Base-by-base conservation (phyloP, 1,140 invertebrate species). In the Thaumatotibia leucotreta region DNA sequence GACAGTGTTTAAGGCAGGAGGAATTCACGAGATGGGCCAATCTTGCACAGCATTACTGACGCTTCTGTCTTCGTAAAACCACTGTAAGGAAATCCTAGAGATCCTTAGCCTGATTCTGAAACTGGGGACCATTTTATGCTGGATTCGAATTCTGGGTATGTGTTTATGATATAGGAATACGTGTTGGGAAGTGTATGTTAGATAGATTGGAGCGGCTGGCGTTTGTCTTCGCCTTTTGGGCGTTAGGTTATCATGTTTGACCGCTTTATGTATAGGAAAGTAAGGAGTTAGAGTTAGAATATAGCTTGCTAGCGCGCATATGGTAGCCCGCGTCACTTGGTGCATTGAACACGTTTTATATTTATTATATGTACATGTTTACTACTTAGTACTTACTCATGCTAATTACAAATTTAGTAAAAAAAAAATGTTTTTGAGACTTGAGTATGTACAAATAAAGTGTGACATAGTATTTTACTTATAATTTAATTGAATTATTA, bases 11-110 rank as follows among this genome's bases (percentile, higher is more conserved):
- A 72, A 79, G 74, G 77, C 74, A 79, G 72, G 82, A 86, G 82
- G 76, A 80, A 84, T 79, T 68, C 78, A 81, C 77, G 76, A 81
- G 82, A 79, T 76, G 75, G 75, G 70, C 75, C 84, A 78, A 83
- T 86, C 86, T 84, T 81, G 82, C 77, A 63, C 67, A 61, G 69
- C 67, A 8, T 45, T 45, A 14, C 17, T 17, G 14, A 9, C 8
- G 17, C 17, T 20, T 45, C 14, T 0, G 20, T 8, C 17, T 5
- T 20, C 3, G 17, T n/a, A n/a, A n/a, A 17, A 45, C 6, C 8
- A 20, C 39, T 17, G 17, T 11, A n/a, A n/a, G n/a, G n/a, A n/a
- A n/a, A n/a, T 3, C 17, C n/a, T 20, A 45, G 17, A 8, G 39
- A 20, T n/a, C 39, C 17, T 20, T 45, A n/a, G 2, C 14, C 5